Conservation (phyloP, 2,113 vertebrate genomes). For the Saimiri boliviensis region DNA sequence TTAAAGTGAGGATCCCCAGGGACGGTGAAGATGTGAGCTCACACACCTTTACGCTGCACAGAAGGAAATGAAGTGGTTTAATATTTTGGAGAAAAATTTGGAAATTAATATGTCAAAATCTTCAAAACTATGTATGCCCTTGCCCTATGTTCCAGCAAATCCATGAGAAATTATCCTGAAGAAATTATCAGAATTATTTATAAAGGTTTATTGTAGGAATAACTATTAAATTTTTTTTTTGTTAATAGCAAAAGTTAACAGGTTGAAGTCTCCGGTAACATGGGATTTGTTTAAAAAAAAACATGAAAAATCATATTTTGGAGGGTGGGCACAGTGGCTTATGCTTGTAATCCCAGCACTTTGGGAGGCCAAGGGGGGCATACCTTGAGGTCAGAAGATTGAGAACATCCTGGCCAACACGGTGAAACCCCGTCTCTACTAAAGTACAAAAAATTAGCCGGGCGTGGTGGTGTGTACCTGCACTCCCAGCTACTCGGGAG, state of each 20-base stretch:
- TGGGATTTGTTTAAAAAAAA: neutral
- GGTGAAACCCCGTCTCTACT: too few relatives aligned
- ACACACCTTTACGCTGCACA: neutral
- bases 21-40: accelerated
- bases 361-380: too few relatives aligned
- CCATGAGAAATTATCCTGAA: neutral
- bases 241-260: neutral
- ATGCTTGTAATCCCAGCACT: too few relatives aligned
- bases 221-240: neutral
- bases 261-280: neutral
- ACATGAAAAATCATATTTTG: neutral
- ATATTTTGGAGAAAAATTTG: neutral
- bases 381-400: too few relatives aligned
- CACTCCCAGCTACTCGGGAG: too few relatives aligned
- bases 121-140: neutral
- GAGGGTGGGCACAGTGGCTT: neutral
- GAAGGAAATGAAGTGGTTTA: neutral
- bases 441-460: too few relatives aligned
- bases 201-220: neutral
- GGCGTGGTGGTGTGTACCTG: too few relatives aligned
- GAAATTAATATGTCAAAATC: neutral
- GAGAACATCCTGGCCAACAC: too few relatives aligned
- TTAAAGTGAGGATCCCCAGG: neutral
- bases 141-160: neutral
- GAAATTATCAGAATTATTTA: neutral